A percentile compares a stretch with the other conserved stretches of the same genome.
Conservation (phyloP, 2,797 vertebrate species). For the Micrastur ruficollis region DNA sequence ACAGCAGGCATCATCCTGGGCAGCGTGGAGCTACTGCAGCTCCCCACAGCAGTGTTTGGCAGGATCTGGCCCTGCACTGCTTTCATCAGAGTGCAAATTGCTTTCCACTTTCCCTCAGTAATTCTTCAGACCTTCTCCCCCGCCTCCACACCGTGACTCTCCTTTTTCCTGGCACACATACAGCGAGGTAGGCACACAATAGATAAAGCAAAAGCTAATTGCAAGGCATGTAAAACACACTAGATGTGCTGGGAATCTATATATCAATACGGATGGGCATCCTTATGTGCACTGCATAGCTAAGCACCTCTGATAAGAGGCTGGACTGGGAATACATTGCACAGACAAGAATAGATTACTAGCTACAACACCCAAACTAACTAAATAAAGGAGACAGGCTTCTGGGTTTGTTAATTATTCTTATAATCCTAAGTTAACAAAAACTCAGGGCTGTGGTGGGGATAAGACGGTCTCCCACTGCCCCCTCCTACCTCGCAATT, state of each 20-base stretch:
- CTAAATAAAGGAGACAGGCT: conserved; percentile 17
- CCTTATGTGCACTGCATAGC: not conserved
- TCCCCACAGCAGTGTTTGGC: not conserved
- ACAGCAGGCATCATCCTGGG: not conserved
- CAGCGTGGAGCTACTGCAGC: not conserved
- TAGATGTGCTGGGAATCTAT: not conserved
- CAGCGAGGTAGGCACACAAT: not conserved
- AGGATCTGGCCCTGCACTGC: not conserved
- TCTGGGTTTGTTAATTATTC: conserved; percentile 36
- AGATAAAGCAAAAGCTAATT: conserved; percentile 19
- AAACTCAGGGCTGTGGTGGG: not conserved
- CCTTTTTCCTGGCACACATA: not conserved
- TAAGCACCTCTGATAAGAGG: not conserved
- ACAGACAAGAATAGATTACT: conserved; percentile 8
- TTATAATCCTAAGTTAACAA: conserved; percentile 37
- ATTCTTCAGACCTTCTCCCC: not conserved
- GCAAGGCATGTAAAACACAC: not conserved
- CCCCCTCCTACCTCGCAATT: not conserved
- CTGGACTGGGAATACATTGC: not conserved
- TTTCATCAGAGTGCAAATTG: not conserved
- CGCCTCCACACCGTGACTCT: not conserved
- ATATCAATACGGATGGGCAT: not conserved
- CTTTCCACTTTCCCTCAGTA: not conserved
- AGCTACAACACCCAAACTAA: not conserved
- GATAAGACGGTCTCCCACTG: not conserved